Evolutionary conservation across 2,888 invertebrate species (phyloP).

Genomic region (Muschampia plurimacula): DNA sequence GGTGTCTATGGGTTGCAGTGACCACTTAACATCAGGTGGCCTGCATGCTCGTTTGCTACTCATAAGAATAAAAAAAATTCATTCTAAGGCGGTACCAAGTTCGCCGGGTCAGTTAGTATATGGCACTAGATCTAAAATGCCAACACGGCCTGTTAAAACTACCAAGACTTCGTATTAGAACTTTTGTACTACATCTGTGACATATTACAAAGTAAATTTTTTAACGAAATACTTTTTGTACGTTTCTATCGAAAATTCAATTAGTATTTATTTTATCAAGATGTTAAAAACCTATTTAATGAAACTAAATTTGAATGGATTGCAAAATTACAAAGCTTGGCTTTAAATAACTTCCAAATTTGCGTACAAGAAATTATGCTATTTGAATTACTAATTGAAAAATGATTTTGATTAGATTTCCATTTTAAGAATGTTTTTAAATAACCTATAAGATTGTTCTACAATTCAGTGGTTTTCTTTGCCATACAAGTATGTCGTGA

Average conservation of each 20-base stretch:
- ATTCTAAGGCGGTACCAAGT: too few species aligned
- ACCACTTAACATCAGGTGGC: too few species aligned
- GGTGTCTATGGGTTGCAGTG: too few species aligned
- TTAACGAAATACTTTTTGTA: neutral
- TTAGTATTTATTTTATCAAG: neutral
- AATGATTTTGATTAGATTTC: too few species aligned
- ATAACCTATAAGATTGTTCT: too few species aligned
- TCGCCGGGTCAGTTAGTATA: too few species aligned
- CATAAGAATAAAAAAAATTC: too few species aligned
- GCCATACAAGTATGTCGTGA: neutral
- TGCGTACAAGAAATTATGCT: neutral
- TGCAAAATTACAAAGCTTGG: too few species aligned
- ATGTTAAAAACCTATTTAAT: neutral
- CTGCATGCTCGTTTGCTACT: too few species aligned
- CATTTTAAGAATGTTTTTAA: too few species aligned
- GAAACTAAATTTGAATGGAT: neutral
- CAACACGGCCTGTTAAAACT: neutral
- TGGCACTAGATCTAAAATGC: neutral
- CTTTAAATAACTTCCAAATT: neutral
- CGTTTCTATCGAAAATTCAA: neutral
- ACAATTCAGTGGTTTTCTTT: too few species aligned
- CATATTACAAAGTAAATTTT: conserved; percentile 5
- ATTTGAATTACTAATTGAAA: too few species aligned
- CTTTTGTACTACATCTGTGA: conserved; percentile 15
- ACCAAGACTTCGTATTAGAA: conserved; percentile 5